A percentile compares a stretch with the other conserved stretches of the same genome.
phyloP scores from a whole-genome alignment of 2,113 vertebrate genomes.

The Argyrosomus japonicus region DNA sequence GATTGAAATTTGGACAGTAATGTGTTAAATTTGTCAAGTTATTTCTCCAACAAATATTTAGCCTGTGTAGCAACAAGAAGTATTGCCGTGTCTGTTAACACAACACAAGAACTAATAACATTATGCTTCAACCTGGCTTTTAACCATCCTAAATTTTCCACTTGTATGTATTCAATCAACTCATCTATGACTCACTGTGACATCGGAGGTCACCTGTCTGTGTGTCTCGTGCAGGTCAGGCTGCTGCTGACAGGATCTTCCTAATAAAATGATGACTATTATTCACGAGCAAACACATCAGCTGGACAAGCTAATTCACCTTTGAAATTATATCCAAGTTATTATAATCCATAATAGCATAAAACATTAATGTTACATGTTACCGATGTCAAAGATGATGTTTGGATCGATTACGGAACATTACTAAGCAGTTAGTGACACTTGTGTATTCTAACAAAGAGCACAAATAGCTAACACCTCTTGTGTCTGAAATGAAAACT shows the following conservation, averaged over 20 bases:
- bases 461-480: too few relatives aligned
- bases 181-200: background rate
- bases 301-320: background rate
- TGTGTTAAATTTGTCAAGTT: conserved; percentile 15
- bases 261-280: background rate
- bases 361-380: background rate
- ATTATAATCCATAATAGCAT: too few relatives aligned
- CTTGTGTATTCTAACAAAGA: too few relatives aligned
- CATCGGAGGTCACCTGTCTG: background rate
- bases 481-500: too few relatives aligned
- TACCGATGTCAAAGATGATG: background rate
- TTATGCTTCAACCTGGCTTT: background rate
- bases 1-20: conserved; percentile 35
- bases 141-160: background rate
- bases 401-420: background rate
- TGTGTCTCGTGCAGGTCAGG: background rate
- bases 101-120: background rate
- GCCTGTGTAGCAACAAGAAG: background rate
- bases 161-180: background rate
- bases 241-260: background rate
- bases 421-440: background rate
- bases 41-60: conserved; percentile 3
- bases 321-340: too few relatives aligned
- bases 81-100: background rate
- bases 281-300: background rate